Evolutionary conservation across 2,113 vertebrate genomes (phyloP), one percentile per base, ranked within the genome.

Genomic region (Myanophis thanlyinensis): DNA sequence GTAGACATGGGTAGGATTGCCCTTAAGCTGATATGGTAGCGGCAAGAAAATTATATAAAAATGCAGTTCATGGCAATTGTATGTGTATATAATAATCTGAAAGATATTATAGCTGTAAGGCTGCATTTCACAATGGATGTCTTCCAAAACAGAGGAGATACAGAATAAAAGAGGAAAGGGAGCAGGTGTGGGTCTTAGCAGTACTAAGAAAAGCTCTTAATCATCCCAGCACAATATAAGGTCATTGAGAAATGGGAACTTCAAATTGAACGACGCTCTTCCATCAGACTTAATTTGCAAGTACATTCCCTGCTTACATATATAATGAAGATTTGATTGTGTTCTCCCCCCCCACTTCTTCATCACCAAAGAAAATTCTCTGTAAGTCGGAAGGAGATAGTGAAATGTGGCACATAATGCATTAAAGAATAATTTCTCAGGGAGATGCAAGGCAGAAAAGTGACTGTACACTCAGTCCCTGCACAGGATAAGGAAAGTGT

Each of bases 241-340:
- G 94, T 48, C 48, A 7, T 30, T 27, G 91, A 93, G 30, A 94
- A 87, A 27, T 87, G 13, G 54, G 52, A 51, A 87, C 35, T 87
- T 91, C 90, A 93, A 15, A 59, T 18, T 85, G 51, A 87, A 56
- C 40, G 47, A 92, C 8, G 62, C 15, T 89, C 96, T 94, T 73
- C 93, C 90, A 48, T 80, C 73, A 13, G 18, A 0, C 8, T 4
- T 52, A 40, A 30, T 88, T 48, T 89, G 67, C 67, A 92, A 92
- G 87, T 89, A 85, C 87, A 84, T 92, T 52, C 87, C 91, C 91
- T 92, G 91, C 91, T 92, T 92, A 89, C 51, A 89, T 92, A 92
- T 89, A 92, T 92, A 92, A 92, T 92, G 87, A 89, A 92, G 87
- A 30, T 73, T 48, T 89, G 62, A 89, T 92, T 89, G 67, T 92